Percentiles rank a stretch among this genome's conserved stretches.
Evolutionary conservation across 2,113 vertebrate genomes (phyloP).

Genomic region (Megalops atlanticus): DNA sequence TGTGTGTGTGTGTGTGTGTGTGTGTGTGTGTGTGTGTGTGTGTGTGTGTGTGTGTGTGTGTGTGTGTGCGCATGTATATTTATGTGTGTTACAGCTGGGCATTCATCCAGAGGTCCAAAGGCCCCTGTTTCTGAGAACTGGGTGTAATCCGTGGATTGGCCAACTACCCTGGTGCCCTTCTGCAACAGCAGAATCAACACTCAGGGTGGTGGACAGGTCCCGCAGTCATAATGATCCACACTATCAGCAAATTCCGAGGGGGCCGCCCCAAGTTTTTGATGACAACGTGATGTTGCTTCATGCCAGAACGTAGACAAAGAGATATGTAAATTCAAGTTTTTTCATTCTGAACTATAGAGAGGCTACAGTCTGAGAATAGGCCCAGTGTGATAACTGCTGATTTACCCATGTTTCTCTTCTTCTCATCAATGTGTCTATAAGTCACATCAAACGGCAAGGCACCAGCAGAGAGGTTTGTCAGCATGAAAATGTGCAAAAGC

Average conservation of each 20-base stretch:
- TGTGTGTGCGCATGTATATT: neutral
- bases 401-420: too few relatives aligned
- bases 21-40: neutral
- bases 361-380: too few relatives aligned
- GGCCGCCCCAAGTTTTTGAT: slow-evolving; percentile 76
- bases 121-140: neutral
- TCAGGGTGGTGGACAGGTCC: slow-evolving; percentile 59
- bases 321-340: too few relatives aligned
- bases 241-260: slow-evolving; percentile 70
- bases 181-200: slow-evolving; percentile 70
- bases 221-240: slow-evolving; percentile 64
- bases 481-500: too few relatives aligned
- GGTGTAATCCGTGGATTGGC: slow-evolving; percentile 57
- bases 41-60: neutral
- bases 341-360: too few relatives aligned
- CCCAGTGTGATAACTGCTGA: too few relatives aligned
- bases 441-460: too few relatives aligned
- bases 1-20: neutral
- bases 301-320: slow-evolving; percentile 68
- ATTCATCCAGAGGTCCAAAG: neutral
- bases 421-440: too few relatives aligned
- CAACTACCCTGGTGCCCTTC: slow-evolving; percentile 75
- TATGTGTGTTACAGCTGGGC: neutral
- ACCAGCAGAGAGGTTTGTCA: too few relatives aligned
- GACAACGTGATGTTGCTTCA: slow-evolving; percentile 76